These are phyloP conservation scores for Enteromius trimaculatus DNA, from an alignment of 2,797 vertebrate species.

Conservation along the genomic window DNA sequence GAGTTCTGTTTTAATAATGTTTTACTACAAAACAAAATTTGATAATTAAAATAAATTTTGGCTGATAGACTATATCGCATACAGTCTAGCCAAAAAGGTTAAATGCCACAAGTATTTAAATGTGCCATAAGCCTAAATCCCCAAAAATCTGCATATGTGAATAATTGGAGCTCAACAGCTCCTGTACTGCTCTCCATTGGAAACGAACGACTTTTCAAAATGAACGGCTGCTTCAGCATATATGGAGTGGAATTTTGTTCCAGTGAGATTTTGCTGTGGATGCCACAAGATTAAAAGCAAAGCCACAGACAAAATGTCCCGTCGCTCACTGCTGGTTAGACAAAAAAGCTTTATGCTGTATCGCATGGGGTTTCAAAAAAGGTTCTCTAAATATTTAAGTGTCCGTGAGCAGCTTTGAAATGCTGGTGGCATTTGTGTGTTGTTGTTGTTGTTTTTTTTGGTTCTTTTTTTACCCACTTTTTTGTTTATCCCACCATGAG, in stretches of 20 bases:
- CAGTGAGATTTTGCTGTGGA: background rate
- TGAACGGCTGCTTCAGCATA: background rate
- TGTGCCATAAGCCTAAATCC: background rate
- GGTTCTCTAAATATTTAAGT: background rate
- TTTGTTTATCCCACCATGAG: slow-evolving; percentile 38
- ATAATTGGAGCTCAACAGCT: background rate
- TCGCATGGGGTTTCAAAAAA: background rate
- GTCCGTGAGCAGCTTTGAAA: background rate
- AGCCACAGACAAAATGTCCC: background rate
- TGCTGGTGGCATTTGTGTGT: slow-evolving; percentile 1
- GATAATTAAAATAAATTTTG: background rate
- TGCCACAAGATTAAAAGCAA: background rate
- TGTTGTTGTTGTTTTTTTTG: background rate
- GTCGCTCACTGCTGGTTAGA: background rate
- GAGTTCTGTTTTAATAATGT: background rate
- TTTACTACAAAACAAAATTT: background rate
- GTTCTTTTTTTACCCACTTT: background rate
- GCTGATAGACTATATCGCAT: background rate
- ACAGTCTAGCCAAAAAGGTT: background rate
- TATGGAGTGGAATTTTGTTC: background rate
- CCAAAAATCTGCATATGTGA: background rate
- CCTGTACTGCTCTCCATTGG: background rate
- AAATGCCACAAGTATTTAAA: background rate
- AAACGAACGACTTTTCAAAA: background rate
- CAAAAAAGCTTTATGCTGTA: background rate